phyloP scores from a whole-genome alignment of 1,140 invertebrate species.

The Rhopalosiphum padi region DNA sequence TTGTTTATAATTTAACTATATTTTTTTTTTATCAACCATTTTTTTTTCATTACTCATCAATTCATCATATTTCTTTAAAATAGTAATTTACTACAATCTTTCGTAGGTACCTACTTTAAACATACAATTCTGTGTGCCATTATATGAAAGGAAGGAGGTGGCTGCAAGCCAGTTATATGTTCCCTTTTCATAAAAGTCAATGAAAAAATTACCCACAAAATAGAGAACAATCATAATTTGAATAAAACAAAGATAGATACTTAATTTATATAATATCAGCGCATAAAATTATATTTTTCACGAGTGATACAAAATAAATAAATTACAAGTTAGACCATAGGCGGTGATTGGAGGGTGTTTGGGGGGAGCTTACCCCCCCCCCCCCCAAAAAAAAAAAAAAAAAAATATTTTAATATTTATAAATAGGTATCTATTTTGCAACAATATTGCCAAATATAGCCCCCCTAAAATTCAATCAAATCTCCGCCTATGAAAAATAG shows the following conservation, averaged over 20 bases:
- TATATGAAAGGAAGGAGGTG: neutral
- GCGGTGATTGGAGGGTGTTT: too few species aligned
- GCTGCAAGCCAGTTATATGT: neutral
- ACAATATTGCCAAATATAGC: too few species aligned
- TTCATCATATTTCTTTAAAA: neutral
- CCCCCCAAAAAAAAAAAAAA: too few species aligned
- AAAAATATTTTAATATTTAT: too few species aligned
- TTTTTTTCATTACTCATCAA: neutral
- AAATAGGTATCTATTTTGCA: too few species aligned
- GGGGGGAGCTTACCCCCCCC: too few species aligned
- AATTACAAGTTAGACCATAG: too few species aligned
- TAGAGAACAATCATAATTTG: neutral
- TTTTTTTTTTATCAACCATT: neutral
- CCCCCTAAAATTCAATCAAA: too few species aligned
- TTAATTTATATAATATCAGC: neutral
- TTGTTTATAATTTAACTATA: neutral
- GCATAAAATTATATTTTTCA: neutral
- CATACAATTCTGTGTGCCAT: neutral
- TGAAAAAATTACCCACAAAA: neutral
- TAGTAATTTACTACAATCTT: neutral
- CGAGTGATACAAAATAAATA: too few species aligned
- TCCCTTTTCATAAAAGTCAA: neutral
- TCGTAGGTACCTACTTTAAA: neutral
- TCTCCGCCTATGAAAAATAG: too few species aligned
- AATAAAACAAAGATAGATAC: neutral